These are phyloP conservation scores for Drosophila aldrichi DNA, from an alignment of 2,888 invertebrate genomes.

Conservation along the genomic window DNA sequence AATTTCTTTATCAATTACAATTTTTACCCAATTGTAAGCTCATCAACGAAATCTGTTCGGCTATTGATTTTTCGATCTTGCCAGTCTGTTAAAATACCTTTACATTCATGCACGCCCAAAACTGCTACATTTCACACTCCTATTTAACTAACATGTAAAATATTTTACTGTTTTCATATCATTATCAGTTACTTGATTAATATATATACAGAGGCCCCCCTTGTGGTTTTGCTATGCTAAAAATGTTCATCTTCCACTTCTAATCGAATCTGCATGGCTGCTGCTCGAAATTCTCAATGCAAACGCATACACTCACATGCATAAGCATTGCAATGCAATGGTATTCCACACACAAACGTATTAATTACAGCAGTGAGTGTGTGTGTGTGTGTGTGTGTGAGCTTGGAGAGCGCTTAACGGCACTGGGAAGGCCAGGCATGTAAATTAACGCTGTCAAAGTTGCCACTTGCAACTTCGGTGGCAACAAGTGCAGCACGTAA, in stretches of 20 bases:
- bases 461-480: conserved; percentile 55
- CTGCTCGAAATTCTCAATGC: conserved; percentile 17
- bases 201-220: not conserved
- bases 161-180: conserved; percentile 2
- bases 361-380: conserved; percentile 42
- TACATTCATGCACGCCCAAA: not conserved
- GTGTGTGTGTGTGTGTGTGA: conserved; percentile 17
- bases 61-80: too few species aligned
- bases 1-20: too few species aligned
- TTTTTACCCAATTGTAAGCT: too few species aligned
- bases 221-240: not conserved
- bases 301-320: conserved; percentile 3
- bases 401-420: conserved; percentile 18
- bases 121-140: not conserved
- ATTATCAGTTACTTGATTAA: not conserved
- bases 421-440: conserved; percentile 28
- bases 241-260: conserved; percentile 28
- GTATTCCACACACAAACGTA: conserved; percentile 45
- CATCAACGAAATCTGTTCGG: too few species aligned
- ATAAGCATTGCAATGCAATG: conserved; percentile 31
- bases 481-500: conserved; percentile 42
- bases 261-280: conserved; percentile 44
- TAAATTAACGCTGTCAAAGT: conserved; percentile 48
- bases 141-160: conserved; percentile 1
- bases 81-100: not conserved